Evolutionary conservation across 2,113 vertebrate genomes (phyloP).

Genomic region (Drymodes brunneopygia): DNA sequence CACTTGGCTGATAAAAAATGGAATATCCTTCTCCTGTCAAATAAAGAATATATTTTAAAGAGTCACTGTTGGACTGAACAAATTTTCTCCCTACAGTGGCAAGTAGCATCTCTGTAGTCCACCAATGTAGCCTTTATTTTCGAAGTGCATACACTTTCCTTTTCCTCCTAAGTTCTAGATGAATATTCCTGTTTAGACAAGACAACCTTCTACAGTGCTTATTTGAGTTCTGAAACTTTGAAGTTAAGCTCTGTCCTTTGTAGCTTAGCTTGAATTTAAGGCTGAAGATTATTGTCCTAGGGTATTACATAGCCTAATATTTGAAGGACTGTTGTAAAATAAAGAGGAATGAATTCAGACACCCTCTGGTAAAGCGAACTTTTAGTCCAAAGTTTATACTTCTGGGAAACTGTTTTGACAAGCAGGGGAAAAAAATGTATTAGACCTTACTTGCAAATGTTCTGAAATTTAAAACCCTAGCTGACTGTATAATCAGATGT

Average conservation of each 20-base stretch:
- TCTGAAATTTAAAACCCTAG: background rate
- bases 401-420: background rate
- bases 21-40: background rate
- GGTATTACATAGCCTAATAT: background rate
- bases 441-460: background rate
- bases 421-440: background rate
- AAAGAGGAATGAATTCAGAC: background rate
- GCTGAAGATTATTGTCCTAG: background rate
- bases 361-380: background rate
- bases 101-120: background rate
- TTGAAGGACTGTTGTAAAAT: background rate
- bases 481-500: background rate
- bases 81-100: background rate
- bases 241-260: background rate
- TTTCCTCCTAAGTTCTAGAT: background rate
- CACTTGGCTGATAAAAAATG: background rate
- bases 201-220: background rate
- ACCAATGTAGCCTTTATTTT: background rate
- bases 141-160: background rate
- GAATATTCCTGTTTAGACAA: background rate
- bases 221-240: background rate
- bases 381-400: background rate
- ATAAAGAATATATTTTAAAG: background rate
- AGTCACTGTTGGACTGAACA: background rate
- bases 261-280: background rate